Evolutionary conservation across 2,888 invertebrate species (phyloP), one percentile per base, ranked within the genome.

Genomic region (Caenorhabditis sp.): DNA sequence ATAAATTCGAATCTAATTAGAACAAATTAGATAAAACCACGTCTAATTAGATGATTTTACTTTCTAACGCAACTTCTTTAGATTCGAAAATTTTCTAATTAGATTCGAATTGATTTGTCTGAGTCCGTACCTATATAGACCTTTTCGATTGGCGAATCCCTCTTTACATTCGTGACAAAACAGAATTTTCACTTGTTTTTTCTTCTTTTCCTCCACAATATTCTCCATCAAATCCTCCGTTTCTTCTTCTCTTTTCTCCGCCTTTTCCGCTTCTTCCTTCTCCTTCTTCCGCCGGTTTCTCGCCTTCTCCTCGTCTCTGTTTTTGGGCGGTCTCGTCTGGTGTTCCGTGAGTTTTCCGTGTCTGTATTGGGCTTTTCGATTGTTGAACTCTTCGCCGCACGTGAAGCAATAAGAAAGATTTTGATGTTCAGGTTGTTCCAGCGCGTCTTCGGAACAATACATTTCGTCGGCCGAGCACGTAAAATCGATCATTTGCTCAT

Each of bases 311-410:
- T 35, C 30, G n/a, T n/a, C n/a, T n/a, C n/a, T n/a, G n/a, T n/a
- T n/a, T n/a, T n/a, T n/a, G n/a, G n/a, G n/a, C n/a, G n/a, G n/a
- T 15, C 70, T 9, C 13, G 59, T 61, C 15, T 20, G 13, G 30
- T 70, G 70, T 2, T 52, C 17, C 8, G 43, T 59, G 2, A 27
- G 1, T 13, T 53, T 59, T 59, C 70, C 70, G 24, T 70, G 70
- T 8, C 70, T 17, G n/a, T 62, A 75, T 8, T 68, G 37, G 8
- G 56, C 46, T n/a, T 75, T 75, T 13, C 68, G 39, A 43, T 68
- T 75, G 24, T 62, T 68, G 41, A 61, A 61, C n/a, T 24, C 20
- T 0, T 35, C 37, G 20, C 75, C 75, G 32, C 75, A 75, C 0
- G 61, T 50, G 52, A 17, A 75, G 41, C 75, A 75, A 45, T 27